Conservation (phyloP, 2,113 vertebrate species). For the Clarias batrachus region DNA sequence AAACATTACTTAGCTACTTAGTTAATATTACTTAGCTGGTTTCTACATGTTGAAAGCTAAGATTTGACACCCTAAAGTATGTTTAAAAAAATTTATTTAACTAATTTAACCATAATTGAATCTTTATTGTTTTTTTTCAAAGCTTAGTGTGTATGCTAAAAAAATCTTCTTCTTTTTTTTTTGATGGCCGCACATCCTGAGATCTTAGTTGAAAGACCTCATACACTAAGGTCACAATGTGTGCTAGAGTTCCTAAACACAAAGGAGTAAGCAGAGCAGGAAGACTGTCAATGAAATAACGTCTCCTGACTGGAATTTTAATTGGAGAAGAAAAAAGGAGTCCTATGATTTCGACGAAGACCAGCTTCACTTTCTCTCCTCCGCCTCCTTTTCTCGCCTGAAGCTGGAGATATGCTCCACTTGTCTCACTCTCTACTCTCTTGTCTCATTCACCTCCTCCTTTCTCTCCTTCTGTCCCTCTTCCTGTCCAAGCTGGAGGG, state of each 20-base stretch:
- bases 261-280: conserved; percentile 26
- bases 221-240: conserved; percentile 10
- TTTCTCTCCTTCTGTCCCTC: conserved; percentile 20
- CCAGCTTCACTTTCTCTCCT: conserved; percentile 21
- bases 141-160: background rate
- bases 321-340: conserved; percentile 20
- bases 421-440: conserved; percentile 34
- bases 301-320: conserved; percentile 30
- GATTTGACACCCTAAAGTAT: background rate
- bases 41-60: background rate
- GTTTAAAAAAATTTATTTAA: background rate
- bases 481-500: conserved; percentile 48
- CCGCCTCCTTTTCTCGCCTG: background rate
- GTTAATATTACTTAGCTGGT: background rate
- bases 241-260: background rate
- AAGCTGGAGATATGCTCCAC: conserved; percentile 39
- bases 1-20: background rate
- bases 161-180: no score
- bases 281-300: conserved; percentile 19
- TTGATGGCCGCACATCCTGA: background rate
- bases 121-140: background rate
- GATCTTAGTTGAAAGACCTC: background rate
- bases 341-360: background rate
- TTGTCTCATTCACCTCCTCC: conserved; percentile 15
- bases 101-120: no score